These are phyloP conservation scores for Neomorphus geoffroyi DNA, from an alignment of 2,797 vertebrate genomes.

Conservation along the genomic window DNA sequence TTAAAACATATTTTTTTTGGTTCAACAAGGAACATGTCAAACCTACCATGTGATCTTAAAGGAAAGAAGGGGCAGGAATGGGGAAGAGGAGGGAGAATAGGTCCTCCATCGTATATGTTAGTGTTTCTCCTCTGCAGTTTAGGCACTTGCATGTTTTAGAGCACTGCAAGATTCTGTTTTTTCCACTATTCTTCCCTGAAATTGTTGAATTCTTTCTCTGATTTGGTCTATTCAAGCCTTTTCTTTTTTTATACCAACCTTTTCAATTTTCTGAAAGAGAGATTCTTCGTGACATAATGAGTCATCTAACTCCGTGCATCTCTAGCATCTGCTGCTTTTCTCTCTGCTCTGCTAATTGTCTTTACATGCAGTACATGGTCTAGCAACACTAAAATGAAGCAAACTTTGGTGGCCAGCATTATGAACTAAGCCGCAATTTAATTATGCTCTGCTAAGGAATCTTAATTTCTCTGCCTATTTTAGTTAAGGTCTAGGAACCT, in stretches of 20 bases:
- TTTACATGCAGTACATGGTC: neutral
- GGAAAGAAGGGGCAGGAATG: neutral
- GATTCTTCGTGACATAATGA: constrained; percentile 25
- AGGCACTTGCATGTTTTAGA: neutral
- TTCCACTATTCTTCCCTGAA: neutral
- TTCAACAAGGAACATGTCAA: neutral
- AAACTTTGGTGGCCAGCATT: neutral
- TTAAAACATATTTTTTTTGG: neutral
- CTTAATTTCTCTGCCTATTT: neutral
- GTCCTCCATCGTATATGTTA: neutral
- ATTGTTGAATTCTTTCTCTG: neutral
- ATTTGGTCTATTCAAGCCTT: neutral
- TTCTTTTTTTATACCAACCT: neutral
- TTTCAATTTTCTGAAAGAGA: constrained; percentile 18
- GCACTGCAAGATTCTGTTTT: neutral
- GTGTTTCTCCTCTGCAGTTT: neutral
- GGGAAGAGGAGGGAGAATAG: neutral
- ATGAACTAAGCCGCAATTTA: neutral
- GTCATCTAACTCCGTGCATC: constrained; percentile 30
- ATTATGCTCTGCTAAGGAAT: neutral
- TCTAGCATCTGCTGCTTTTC: constrained; percentile 54
- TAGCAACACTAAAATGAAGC: neutral
- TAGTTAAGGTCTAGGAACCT: neutral
- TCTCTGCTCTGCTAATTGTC: constrained; percentile 39
- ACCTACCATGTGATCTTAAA: neutral